phyloP scores from a whole-genome alignment of 2,888 invertebrate genomes.

The Agrypnus murinus region DNA sequence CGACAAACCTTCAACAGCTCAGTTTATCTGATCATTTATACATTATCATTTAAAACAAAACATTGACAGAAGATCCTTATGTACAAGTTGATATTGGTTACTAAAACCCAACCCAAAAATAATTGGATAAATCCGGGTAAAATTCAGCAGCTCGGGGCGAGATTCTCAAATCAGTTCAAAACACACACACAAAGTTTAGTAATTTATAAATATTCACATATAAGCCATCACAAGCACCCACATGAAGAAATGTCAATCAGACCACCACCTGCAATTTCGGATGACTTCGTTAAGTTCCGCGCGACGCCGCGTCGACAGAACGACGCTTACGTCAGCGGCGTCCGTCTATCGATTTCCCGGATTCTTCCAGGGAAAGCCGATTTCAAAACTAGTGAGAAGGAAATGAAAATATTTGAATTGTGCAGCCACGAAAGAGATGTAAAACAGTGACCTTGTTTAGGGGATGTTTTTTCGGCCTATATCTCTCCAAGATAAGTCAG shows the following conservation, averaged over 20 bases:
- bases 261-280: slow-evolving; percentile 70
- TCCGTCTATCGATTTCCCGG: slow-evolving; percentile 70
- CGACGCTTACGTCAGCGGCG: slow-evolving; percentile 70
- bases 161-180: slow-evolving; percentile 5
- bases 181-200: slow-evolving; percentile 28
- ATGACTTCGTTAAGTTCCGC: slow-evolving; percentile 65
- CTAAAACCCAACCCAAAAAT: slow-evolving; percentile 16
- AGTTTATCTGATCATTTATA: slow-evolving; percentile 17
- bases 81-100: background rate
- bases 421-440: slow-evolving; percentile 54
- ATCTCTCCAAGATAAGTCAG: slow-evolving; percentile 68
- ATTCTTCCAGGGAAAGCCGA: slow-evolving; percentile 63
- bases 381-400: slow-evolving; percentile 57
- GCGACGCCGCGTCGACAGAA: slow-evolving; percentile 66
- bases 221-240: slow-evolving; percentile 64
- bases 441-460: slow-evolving; percentile 65
- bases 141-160: slow-evolving; percentile 7
- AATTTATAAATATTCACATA: slow-evolving; percentile 55
- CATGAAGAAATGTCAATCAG: slow-evolving; percentile 71
- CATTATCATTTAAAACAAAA: slow-evolving; percentile 22
- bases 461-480: slow-evolving; percentile 68
- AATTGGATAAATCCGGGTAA: slow-evolving; percentile 10
- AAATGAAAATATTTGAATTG: slow-evolving; percentile 40
- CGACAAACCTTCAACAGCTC: slow-evolving; percentile 7
- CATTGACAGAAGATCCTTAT: background rate